These are phyloP conservation scores for Micoletzkya japonica DNA, from an alignment of 2,888 invertebrate species.

Conservation along the genomic window DNA sequence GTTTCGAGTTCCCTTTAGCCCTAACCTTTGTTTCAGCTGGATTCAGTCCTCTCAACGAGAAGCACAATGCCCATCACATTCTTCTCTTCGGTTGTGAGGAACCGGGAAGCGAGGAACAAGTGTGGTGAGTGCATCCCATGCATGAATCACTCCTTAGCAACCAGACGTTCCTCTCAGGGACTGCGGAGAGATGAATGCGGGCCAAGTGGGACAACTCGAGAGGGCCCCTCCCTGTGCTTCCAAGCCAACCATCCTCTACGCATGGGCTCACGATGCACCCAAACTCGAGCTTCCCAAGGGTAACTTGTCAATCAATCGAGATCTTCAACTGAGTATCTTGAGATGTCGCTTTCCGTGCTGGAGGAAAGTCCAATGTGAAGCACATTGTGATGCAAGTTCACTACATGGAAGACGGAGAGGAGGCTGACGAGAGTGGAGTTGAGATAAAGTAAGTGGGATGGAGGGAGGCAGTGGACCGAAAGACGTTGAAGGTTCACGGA, in stretches of 20 bases:
- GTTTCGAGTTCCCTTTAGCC: too few relatives aligned
- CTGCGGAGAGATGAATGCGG: constrained; percentile 83
- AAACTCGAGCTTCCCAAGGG: constrained; percentile 77
- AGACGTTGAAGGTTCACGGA: constrained; percentile 34
- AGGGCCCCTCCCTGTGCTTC: constrained; percentile 77
- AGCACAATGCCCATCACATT: constrained; percentile 90
- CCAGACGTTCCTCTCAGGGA: constrained; percentile 72
- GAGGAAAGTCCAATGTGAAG: constrained; percentile 77
- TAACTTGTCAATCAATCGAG: constrained; percentile 35
- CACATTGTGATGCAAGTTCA: constrained; percentile 92
- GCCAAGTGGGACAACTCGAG: constrained; percentile 55
- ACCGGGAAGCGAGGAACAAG: constrained; percentile 76
- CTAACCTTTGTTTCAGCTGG: constrained; percentile 74
- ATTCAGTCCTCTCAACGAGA: constrained; percentile 87
- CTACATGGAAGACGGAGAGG: constrained; percentile 68
- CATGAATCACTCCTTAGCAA: not conserved
- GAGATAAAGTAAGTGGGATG: constrained; percentile 77
- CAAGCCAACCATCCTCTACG: constrained; percentile 76
- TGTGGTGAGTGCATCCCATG: constrained; percentile 73
- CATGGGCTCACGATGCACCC: constrained; percentile 91
- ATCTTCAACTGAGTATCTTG: constrained; percentile 13
- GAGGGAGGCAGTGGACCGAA: not conserved
- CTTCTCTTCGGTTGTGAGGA: constrained; percentile 84
- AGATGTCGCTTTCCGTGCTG: constrained; percentile 84
- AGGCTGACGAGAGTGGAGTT: constrained; percentile 81